Conservation (phyloP, 2,797 vertebrate genomes). For the Bryconaethiops microstoma region DNA sequence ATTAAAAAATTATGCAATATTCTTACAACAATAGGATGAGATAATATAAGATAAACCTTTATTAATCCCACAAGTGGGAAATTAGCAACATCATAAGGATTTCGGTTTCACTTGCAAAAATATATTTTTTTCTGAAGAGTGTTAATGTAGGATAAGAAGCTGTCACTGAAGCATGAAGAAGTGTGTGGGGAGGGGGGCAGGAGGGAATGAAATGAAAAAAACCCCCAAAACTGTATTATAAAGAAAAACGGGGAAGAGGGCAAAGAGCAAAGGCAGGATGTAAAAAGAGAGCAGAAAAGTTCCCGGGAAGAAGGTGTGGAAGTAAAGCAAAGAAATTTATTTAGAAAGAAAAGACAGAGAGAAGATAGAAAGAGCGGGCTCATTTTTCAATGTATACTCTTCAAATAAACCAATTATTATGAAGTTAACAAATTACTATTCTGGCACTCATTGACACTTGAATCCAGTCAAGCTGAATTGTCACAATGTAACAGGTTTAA, state of each 20-base stretch:
- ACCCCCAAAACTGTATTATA: background rate
- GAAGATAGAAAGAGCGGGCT: slow-evolving; percentile 25
- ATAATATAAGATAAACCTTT: too few species aligned
- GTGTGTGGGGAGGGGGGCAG: too few species aligned
- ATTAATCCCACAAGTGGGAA: too few species aligned
- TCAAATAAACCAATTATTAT: slow-evolving; percentile 8
- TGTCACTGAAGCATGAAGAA: too few species aligned
- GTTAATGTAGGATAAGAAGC: too few species aligned
- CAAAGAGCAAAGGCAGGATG: background rate
- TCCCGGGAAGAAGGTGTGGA: background rate
- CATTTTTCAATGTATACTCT: slow-evolving; percentile 31
- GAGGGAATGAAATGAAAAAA: too few species aligned
- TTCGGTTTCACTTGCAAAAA: too few species aligned
- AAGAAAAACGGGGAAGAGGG: background rate
- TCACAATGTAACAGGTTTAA: background rate
- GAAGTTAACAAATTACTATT: background rate
- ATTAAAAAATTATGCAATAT: too few species aligned
- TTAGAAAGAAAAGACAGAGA: slow-evolving; percentile 2
- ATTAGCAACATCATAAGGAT: too few species aligned
- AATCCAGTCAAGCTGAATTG: background rate
- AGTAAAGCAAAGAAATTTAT: background rate
- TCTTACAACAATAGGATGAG: too few species aligned
- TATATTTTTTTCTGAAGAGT: too few species aligned
- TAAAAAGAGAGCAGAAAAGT: slow-evolving; percentile 12
- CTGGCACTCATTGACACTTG: background rate